These are phyloP conservation scores for Plebejus melissa DNA, from an alignment of 2,888 invertebrate species.

Conservation along the genomic window DNA sequence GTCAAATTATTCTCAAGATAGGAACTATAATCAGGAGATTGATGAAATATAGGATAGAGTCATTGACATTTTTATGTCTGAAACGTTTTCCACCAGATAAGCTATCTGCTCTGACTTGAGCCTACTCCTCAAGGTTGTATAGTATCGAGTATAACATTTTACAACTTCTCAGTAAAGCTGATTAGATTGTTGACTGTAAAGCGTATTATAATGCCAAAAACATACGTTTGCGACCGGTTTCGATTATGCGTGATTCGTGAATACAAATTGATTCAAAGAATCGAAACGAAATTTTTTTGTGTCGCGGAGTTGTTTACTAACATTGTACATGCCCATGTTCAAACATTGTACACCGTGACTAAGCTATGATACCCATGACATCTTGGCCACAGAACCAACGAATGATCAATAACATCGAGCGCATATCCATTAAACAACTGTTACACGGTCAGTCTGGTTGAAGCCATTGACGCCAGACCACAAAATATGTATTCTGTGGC, in stretches of 20 bases:
- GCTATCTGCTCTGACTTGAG: not conserved
- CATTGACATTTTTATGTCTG: not conserved
- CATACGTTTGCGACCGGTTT: not conserved
- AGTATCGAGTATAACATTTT: not conserved
- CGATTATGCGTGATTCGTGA: not conserved
- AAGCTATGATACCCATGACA: not conserved
- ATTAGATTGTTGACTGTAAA: not conserved
- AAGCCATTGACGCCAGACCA: too few relatives aligned
- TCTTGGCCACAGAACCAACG: not conserved
- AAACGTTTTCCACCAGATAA: not conserved
- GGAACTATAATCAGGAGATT: not conserved
- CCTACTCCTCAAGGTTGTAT: not conserved
- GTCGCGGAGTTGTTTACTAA: not conserved
- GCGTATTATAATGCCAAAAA: not conserved
- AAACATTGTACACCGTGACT: not conserved
- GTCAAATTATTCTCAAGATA: not conserved
- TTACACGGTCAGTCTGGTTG: too few relatives aligned
- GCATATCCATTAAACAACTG: not conserved
- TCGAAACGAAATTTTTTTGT: not conserved
- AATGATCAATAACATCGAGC: not conserved
- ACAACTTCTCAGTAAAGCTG: not conserved
- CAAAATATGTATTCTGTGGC: too few relatives aligned
- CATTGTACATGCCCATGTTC: not conserved
- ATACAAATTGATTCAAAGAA: not conserved
- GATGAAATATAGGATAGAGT: not conserved